Base-by-base conservation (phyloP, 2,113 vertebrate genomes). In the Limanda limanda region DNA sequence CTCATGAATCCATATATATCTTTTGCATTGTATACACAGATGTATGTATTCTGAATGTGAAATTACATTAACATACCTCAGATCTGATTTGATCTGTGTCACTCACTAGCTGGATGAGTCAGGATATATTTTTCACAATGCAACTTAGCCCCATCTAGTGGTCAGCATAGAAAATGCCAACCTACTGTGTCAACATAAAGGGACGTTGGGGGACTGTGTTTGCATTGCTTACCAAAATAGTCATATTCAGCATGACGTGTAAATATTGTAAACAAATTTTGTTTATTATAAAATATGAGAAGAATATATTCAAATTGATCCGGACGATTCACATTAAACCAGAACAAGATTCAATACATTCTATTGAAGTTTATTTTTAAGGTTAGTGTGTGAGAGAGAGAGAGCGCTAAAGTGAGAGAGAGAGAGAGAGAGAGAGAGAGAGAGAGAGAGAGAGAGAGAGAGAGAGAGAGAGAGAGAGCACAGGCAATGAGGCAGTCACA, bases 101-200 rank as follows among this genome's bases (percentile, higher is more conserved):
- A 72, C 23, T 17, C 37, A 52, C 37, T 13, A 2, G 25, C 8
- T 27, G 40, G 21, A 72, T 75, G 76, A 73, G 55, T 68, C 48
- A 78, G 66, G 15, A 45, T 27, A 57, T 48, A 64, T 27, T 72
- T 31, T 18, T 8, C 35, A 59, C 35, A n/a, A 17, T 66, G 40
- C 40, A 62, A 62, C 4, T 51, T 65, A 54, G 59, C 78, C 7
- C 3, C 67, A 80, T 68, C 76, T 71, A 68, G 65, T 84, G 84
- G 84, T 66, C 54, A 79, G 3, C 65, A 14, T 8, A 12, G 13
- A 59, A 86, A 83, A 7, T 57, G 66, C 66, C 12, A 17, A 20
- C 14, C 0, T n/a, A 9, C 6, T 54, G 20, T n/a, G 0, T n/a
- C 4, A 54, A 21, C 8, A 4, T 54, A 27, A 11, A 56, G 17